phyloP scores from a whole-genome alignment of 2,113 vertebrate genomes.

The Sylvietta virens region DNA sequence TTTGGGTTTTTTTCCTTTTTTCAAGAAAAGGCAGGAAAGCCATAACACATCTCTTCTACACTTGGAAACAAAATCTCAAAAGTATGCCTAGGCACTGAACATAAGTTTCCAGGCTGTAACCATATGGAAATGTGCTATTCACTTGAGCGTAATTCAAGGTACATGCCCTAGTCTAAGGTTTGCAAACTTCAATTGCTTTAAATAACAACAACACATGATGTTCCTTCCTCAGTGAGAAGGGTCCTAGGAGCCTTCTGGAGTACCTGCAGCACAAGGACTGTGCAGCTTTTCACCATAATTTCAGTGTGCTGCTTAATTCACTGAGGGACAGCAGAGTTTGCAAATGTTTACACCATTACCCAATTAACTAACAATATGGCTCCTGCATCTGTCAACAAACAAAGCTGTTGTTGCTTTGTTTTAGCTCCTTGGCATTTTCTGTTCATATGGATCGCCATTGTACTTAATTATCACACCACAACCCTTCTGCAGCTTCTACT shows the following conservation, averaged over 20 bases:
- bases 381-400: conserved; percentile 99
- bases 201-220: neutral
- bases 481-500: conserved; percentile 75
- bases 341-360: conserved; percentile 99
- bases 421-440: conserved; percentile 81
- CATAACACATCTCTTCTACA: neutral
- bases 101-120: conserved; percentile 24
- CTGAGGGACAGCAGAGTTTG: conserved; percentile 88
- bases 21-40: neutral
- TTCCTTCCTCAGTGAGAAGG: neutral
- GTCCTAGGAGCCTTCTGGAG: neutral
- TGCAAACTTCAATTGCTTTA: neutral
- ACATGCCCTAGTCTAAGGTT: neutral
- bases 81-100: neutral
- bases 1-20: neutral
- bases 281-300: conserved; percentile 66
- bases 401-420: conserved; percentile 94
- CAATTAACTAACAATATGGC: conserved; percentile 98
- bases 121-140: conserved; percentile 35
- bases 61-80: neutral
- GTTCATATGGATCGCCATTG: conserved; percentile 81
- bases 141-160: conserved; percentile 23
- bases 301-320: conserved; percentile 72
- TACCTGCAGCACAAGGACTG: conserved; percentile 40
- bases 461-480: conserved; percentile 82